Conservation (phyloP, 2,888 invertebrate genomes). For the Sussaba pulchella region DNA sequence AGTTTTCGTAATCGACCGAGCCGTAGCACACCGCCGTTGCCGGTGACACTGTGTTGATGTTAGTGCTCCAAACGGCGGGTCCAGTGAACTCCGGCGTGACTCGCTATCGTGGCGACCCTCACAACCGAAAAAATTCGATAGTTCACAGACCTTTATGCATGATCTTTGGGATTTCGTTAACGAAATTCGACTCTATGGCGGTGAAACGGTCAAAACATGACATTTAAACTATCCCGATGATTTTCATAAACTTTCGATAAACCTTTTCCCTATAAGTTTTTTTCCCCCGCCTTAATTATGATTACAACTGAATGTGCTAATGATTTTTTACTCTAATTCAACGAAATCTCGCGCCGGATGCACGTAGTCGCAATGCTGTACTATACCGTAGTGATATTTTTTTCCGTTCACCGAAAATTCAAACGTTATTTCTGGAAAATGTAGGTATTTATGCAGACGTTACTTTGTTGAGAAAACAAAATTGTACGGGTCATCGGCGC, state of each 20-base stretch:
- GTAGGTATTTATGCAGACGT: constrained; percentile 51
- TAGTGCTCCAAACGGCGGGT: too few species aligned
- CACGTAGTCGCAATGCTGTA: neutral
- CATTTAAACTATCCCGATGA: neutral
- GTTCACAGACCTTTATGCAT: too few species aligned
- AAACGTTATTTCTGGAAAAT: constrained; percentile 63
- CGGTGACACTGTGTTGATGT: too few species aligned
- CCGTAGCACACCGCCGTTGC: neutral
- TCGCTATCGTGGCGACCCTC: neutral
- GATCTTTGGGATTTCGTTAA: too few species aligned
- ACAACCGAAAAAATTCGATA: neutral
- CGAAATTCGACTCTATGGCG: neutral
- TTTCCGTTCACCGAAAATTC: constrained; percentile 12
- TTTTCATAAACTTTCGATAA: neutral
- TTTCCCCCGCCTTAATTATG: too few species aligned
- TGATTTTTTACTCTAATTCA: neutral
- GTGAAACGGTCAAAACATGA: neutral
- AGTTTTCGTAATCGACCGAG: neutral
- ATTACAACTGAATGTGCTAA: neutral
- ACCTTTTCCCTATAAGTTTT: neutral
- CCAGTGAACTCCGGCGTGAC: too few species aligned
- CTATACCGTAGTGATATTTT: neutral
- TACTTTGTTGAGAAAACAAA: constrained; percentile 51
- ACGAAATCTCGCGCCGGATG: neutral
- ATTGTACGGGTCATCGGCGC: neutral